A percentile compares a stretch with the other conserved stretches of the same genome.
These are phyloP conservation scores for Bufo gargarizans DNA, from an alignment of 2,113 vertebrate species.

Conservation along the genomic window DNA sequence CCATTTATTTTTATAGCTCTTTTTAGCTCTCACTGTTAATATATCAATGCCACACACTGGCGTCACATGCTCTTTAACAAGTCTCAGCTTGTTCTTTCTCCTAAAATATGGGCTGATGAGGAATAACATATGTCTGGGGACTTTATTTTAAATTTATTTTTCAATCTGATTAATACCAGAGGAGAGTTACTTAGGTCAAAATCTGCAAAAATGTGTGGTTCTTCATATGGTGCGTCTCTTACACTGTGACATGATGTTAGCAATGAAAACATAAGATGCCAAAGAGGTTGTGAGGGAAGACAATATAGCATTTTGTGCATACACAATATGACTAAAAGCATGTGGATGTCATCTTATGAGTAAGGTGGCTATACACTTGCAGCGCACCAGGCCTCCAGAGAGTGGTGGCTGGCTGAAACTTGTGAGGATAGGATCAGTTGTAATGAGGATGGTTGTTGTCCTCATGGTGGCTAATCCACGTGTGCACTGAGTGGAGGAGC, in stretches of 20 bases:
- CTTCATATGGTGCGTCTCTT: neutral
- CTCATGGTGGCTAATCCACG: no score
- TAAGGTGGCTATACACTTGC: no score
- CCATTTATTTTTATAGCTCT: neutral
- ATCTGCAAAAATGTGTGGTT: neutral
- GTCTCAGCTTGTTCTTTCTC: constrained; percentile 3
- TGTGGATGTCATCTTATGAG: no score
- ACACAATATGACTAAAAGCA: neutral
- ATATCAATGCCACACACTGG: neutral
- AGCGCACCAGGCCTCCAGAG: no score
- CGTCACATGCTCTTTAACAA: constrained; percentile 9
- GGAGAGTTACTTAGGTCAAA: neutral
- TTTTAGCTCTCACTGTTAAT: neutral
- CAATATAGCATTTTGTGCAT: neutral
- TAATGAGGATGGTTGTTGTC: no score
- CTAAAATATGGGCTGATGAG: constrained; percentile 5
- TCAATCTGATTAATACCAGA: neutral
- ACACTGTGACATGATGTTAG: neutral
- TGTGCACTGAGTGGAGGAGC: no score
- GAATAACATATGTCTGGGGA: neutral
- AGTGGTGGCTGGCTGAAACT: no score
- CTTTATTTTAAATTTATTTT: neutral
- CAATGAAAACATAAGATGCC: no score
- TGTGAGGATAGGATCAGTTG: no score
- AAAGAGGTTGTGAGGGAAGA: neutral